phyloP scores from a whole-genome alignment of 35 echinoderm and acorn worm species.

The Lytechinus pictus region DNA sequence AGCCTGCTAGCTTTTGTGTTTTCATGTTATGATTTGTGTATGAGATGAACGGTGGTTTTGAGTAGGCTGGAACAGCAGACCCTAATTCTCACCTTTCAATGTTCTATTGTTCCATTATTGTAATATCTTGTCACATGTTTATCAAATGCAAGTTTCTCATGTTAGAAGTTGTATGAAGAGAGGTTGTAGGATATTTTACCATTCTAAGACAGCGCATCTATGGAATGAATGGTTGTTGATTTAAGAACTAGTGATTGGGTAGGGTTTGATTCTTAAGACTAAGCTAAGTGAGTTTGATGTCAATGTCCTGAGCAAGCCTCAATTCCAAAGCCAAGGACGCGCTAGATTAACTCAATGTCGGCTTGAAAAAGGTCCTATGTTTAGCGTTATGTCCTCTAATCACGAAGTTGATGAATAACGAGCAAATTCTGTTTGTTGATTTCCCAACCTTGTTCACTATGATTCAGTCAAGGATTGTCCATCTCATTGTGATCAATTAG shows the following conservation, averaged over 20 bases:
- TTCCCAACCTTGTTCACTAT: neutral
- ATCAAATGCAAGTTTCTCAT: neutral
- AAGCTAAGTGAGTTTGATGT: neutral
- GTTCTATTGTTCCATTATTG: neutral
- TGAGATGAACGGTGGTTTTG: neutral
- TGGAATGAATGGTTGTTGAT: neutral
- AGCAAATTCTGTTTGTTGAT: neutral
- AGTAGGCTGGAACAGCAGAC: neutral
- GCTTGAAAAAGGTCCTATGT: neutral
- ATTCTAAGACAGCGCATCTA: no score
- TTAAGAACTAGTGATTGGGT: neutral
- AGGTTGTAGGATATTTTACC: no score
- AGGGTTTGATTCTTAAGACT: neutral
- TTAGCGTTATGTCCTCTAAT: neutral
- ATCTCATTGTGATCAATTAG: neutral
- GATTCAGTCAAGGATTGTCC: neutral
- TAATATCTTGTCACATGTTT: neutral
- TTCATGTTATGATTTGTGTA: slow-evolving; percentile 6
- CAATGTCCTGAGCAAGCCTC: slow-evolving; percentile 14
- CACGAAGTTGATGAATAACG: neutral
- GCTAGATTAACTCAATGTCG: neutral
- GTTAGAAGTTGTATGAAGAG: neutral
- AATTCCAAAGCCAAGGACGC: slow-evolving; percentile 24
- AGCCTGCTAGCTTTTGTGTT: slow-evolving; percentile 16
- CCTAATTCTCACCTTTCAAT: neutral